Conservation (phyloP, 2,888 invertebrate genomes). For the Caenorhabditis panamensis region DNA sequence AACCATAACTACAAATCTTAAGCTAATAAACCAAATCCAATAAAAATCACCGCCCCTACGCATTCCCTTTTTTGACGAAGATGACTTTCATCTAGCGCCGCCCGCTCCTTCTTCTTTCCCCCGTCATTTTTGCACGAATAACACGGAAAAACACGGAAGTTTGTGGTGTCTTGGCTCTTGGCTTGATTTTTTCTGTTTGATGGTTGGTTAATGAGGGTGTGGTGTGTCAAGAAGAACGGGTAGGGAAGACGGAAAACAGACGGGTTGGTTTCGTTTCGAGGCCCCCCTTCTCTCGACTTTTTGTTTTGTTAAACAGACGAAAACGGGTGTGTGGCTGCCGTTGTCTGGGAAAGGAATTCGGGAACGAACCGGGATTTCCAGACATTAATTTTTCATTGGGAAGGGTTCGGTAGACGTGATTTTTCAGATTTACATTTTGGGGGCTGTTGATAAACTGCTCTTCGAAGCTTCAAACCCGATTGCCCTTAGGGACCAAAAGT, state of each 20-base stretch:
- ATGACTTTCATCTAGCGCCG: too few species aligned
- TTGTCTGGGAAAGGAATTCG: too few species aligned
- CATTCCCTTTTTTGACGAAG: background rate
- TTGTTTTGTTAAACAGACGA: too few species aligned
- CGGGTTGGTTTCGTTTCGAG: background rate
- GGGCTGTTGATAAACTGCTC: background rate
- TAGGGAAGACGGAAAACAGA: background rate
- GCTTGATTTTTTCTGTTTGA: background rate
- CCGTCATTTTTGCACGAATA: slow-evolving; percentile 1
- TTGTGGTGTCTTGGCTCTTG: too few species aligned
- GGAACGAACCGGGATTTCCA: too few species aligned
- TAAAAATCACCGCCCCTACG: background rate
- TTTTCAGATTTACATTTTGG: too few species aligned
- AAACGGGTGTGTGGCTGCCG: too few species aligned
- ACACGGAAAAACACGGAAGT: slow-evolving; percentile 7
- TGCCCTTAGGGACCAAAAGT: background rate
- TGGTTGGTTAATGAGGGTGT: background rate
- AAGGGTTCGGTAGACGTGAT: background rate
- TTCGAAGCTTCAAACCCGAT: background rate
- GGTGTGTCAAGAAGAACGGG: background rate
- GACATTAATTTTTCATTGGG: slow-evolving; percentile 8
- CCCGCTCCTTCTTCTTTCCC: background rate
- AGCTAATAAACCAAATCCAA: background rate
- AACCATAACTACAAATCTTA: too few species aligned
- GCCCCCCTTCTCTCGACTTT: too few species aligned